Base-by-base conservation (phyloP, 2,888 invertebrate species). In the Dryadula phaetusa region DNA sequence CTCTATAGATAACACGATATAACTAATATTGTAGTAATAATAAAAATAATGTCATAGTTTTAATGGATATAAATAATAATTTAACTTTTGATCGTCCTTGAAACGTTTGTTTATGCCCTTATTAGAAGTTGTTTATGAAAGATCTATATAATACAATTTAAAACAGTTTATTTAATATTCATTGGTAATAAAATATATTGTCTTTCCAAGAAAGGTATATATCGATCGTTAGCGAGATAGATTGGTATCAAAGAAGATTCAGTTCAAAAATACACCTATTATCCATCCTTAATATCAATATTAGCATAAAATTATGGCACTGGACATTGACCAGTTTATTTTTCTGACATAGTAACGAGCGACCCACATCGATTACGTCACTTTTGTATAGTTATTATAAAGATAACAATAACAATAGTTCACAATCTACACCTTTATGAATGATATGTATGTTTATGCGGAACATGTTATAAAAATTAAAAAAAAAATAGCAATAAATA, bases 231-330 rank as follows among this genome's bases (percentile, higher is more conserved):
- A 60, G 16, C 49, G 46, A 66, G 18, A 46, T 47, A 61, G 63
- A 67, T 47, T 47, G 22, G 52, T 66, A 70, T 76, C 40, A 56
- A 69, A 72, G 72, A 74, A 70, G 73, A 71, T 73, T 72, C 62
- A 20, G 67, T 75, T 76, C 75, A 77, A 78, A 76, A 78, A 79
- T 76, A 64, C 68, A 56, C 67, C 65, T 52, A 75, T 77, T 77
- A 74, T 74, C 67, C 66, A 66, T 75, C 71, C 73, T 78, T 86
- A 88, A 88, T 86, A 86, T 75, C 86, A 85, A 80, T 47, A 83
- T 88, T 88, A 77, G 75, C 87, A 89, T 88, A 81, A 20, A 7
- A 53, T 79, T 87, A 82, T 85, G 87, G 86, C 67, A 67, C 72
- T 74, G 75, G 72, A 76, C 75, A 73, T 74, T 73, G 76, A 76